Base-by-base conservation (phyloP, 2,113 vertebrate species). In the Ramphastos sulfuratus region DNA sequence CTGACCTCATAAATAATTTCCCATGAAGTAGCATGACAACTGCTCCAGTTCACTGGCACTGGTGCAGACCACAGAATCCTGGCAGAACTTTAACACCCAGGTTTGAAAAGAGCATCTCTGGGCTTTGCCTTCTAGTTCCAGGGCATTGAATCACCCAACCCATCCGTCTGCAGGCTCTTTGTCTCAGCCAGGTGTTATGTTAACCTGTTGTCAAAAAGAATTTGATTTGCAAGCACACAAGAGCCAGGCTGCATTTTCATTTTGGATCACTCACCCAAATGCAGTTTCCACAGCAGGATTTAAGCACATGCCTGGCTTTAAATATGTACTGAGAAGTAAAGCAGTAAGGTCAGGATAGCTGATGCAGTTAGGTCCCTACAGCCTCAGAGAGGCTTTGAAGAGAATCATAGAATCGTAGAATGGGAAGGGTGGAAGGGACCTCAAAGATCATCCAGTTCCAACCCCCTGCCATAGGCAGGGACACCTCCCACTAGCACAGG, bases 181-280 rank as follows among this genome's bases (percentile, higher is more conserved):
- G 42, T 75, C 81, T 90, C 60, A 46, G 48, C 61, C 7, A 0
- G 30, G 42, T 69, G 55, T 91, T 72, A 58, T 19, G n/a, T 55
- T 81, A 93, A 83, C 39, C 69, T 82, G 70, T 71, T 79, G 92
- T 92, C 91, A 92, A 92, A 92, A 91, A 52, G 70, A 81, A 90
- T 92, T 63, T 79, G 39, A 71, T 75, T 91, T 85, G 87, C 48
- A 84, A 61, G 72, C 15, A 39, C 25, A 54, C 39, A 67, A 56
- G 39, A 64, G 37, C 39, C 21, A 59, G 71, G 44, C 55, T 56
- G 25, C n/a, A 48, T 56, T 67, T 87, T 79, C 78, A 86, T 87
- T 91, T 87, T 55, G 65, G 59, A 31, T 60, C 10, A 10, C 35
- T 94, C 48, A 46, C 48, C 46, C 48, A 60, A 54, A 81, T 18